Conservation (phyloP, 2,888 invertebrate genomes). For the Cryptocheilus praepositus region DNA sequence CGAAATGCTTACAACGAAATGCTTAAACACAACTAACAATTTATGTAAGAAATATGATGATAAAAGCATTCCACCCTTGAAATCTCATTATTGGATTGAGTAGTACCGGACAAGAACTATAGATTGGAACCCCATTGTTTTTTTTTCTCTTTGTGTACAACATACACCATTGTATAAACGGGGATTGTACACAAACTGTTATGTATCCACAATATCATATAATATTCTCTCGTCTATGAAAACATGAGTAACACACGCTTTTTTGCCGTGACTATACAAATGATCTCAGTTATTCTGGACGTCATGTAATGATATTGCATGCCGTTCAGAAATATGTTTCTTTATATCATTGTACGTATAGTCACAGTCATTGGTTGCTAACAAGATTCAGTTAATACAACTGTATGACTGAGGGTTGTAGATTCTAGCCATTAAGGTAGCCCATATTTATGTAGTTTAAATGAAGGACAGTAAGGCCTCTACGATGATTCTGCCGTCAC, state of each 20-base stretch:
- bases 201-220: constrained; percentile 39
- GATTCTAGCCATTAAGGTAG: constrained; percentile 58
- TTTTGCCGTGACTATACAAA: constrained; percentile 49
- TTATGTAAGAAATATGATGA: constrained; percentile 32
- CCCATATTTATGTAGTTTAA: constrained; percentile 54
- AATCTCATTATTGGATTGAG: not conserved
- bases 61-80: constrained; percentile 27
- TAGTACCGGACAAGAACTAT: constrained; percentile 1
- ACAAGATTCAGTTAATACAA: constrained; percentile 59
- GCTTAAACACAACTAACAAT: constrained; percentile 31
- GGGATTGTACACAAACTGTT: constrained; percentile 31
- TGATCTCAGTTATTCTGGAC: constrained; percentile 49
- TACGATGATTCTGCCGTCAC: constrained; percentile 70
- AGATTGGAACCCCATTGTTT: not conserved
- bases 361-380: constrained; percentile 60
- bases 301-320: constrained; percentile 46
- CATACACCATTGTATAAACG: constrained; percentile 8
- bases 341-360: constrained; percentile 56
- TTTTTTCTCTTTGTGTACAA: not conserved
- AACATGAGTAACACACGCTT: constrained; percentile 47
- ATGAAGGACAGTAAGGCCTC: constrained; percentile 55
- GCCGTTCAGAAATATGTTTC: constrained; percentile 47
- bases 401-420: constrained; percentile 55
- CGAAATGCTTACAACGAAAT: constrained; percentile 2
- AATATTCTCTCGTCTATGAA: constrained; percentile 46